A percentile compares a stretch with the other conserved stretches of the same genome.
Evolutionary conservation across 2,113 vertebrate species (phyloP).

Genomic region (Aplodontia rufa): DNA sequence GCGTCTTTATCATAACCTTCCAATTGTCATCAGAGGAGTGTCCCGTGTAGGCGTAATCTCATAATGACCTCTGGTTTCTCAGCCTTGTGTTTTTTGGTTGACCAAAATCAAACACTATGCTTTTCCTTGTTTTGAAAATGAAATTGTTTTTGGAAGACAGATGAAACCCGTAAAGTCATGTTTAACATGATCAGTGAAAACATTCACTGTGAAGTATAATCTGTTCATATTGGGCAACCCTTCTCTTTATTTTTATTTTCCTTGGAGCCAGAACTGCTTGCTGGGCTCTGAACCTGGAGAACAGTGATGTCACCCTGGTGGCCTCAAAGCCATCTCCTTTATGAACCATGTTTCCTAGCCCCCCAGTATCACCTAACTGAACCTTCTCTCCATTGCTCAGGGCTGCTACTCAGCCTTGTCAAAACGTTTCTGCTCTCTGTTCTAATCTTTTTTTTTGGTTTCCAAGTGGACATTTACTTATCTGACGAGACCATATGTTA

Average conservation of each 20-base stretch:
- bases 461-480: neutral
- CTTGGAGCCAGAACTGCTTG: neutral
- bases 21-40: neutral
- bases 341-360: neutral
- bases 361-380: neutral
- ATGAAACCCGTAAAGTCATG: neutral
- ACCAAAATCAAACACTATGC: neutral
- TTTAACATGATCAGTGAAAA: neutral
- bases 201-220: neutral
- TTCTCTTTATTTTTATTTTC: neutral
- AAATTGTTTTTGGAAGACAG: neutral
- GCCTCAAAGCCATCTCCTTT: neutral
- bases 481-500: neutral
- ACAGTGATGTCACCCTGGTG: neutral
- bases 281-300: fast-evolving
- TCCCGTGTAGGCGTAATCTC: neutral
- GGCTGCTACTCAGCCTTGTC: fast-evolving
- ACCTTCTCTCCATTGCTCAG: neutral
- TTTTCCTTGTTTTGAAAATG: constrained; percentile 48
- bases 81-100: constrained; percentile 22
- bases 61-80: constrained; percentile 42
- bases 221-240: neutral
- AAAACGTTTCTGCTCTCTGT: neutral
- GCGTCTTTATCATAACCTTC: neutral
- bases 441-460: neutral